A percentile compares a stretch with the other conserved stretches of the same genome.
These are phyloP conservation scores for Cotesia chilonis DNA, from an alignment of 1,140 invertebrate species.

Conservation along the genomic window DNA sequence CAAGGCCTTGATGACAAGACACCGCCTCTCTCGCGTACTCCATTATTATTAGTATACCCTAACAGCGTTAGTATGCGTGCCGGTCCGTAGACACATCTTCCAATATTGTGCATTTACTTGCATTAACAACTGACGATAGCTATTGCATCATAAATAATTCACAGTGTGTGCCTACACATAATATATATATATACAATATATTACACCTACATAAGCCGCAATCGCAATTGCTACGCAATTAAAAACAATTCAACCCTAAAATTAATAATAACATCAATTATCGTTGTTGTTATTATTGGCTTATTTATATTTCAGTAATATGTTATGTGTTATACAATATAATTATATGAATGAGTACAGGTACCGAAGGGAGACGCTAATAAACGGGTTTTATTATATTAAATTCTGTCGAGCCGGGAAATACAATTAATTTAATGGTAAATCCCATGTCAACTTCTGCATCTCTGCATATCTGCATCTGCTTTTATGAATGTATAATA, in stretches of 20 bases:
- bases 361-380: no score
- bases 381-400: neutral
- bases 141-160: constrained; percentile 13
- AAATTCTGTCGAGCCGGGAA: neutral
- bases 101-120: constrained; percentile 29
- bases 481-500: neutral
- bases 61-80: constrained; percentile 45
- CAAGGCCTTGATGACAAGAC: constrained; percentile 40
- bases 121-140: constrained; percentile 16
- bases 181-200: no score
- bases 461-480: neutral
- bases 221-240: no score
- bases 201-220: no score
- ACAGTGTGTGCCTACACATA: no score
- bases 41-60: constrained; percentile 44
- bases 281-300: no score
- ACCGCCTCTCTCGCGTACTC: constrained; percentile 41
- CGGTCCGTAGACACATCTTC: constrained; percentile 37
- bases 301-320: no score
- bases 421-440: constrained; percentile 19
- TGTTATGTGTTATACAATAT: no score
- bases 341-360: neutral
- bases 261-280: no score
- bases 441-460: constrained; percentile 12
- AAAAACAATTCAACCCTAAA: no score